Percentiles rank a stretch among this genome's conserved stretches.
Conservation (phyloP, 2,113 vertebrate species). For the Cichladusa arquata region DNA sequence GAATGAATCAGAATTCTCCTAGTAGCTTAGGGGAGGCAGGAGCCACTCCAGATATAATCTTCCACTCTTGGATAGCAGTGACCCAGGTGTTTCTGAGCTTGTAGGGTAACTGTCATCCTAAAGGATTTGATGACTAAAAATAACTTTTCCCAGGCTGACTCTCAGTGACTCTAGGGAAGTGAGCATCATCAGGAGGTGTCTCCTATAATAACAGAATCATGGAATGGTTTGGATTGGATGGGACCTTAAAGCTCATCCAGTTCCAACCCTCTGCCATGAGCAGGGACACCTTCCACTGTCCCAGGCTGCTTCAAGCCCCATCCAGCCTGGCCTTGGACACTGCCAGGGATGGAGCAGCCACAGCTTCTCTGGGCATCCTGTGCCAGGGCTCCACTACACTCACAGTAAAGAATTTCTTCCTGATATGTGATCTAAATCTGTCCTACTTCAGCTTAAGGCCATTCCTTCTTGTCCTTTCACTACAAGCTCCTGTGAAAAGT, state of each 20-base stretch:
- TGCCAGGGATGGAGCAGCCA: fast-evolving
- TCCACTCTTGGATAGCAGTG: neutral
- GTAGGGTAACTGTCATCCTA: neutral
- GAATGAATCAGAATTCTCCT: neutral
- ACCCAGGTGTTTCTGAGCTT: neutral
- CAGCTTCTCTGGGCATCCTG: neutral
- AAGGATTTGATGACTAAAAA: neutral
- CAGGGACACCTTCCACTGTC: neutral
- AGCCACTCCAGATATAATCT: neutral
- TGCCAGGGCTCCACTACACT: neutral
- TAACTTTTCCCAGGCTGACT: neutral
- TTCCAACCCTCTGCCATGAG: fast-evolving
- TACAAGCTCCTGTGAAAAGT: fast-evolving
- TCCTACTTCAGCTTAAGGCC: neutral
- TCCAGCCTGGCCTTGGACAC: too few relatives aligned
- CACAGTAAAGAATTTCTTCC: neutral
- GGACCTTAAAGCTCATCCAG: neutral
- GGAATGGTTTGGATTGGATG: neutral
- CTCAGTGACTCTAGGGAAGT: neutral
- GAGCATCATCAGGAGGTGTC: neutral
- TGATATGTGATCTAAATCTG: neutral
- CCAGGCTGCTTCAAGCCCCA: neutral
- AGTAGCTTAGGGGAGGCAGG: neutral
- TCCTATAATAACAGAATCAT: neutral
- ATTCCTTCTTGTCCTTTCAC: neutral